Evolutionary conservation across 35 echinoderm and acorn worm species (phyloP).

Genomic region (Lytechinus variegatus): DNA sequence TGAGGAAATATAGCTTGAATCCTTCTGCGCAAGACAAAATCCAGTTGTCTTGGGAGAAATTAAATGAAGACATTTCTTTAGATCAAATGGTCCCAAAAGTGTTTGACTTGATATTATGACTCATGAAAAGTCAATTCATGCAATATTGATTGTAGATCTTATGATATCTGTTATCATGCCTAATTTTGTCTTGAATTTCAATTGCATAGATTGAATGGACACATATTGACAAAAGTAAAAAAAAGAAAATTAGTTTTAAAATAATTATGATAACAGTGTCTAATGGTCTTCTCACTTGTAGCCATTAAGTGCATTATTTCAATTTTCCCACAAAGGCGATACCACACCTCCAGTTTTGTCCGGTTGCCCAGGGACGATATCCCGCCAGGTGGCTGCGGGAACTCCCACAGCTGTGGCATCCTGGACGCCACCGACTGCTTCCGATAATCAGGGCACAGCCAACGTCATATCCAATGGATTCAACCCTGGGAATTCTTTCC

Average conservation of each 20-base stretch:
- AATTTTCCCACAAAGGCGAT: constrained; percentile 20
- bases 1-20: too few relatives aligned
- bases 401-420: background rate
- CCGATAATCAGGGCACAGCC: constrained; percentile 42
- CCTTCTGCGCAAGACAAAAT: too few relatives aligned
- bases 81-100: too few relatives aligned
- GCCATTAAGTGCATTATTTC: background rate
- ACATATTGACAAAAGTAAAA: too few relatives aligned
- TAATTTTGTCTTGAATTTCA: too few relatives aligned
- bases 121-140: too few relatives aligned
- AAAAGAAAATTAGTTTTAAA: background rate
- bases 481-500: constrained; percentile 47
- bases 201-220: too few relatives aligned
- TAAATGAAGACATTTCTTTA: too few relatives aligned
- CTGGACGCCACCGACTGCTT: constrained; percentile 63
- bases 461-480: background rate
- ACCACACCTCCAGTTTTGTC: constrained; percentile 44
- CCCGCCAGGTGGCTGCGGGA: background rate
- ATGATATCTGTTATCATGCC: too few relatives aligned
- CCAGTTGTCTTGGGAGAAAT: too few relatives aligned
- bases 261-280: constrained; percentile 37
- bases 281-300: background rate
- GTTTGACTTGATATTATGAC: too few relatives aligned
- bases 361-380: background rate
- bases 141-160: too few relatives aligned